phyloP scores from a whole-genome alignment of 2,888 invertebrate genomes.

The Panorpa germanica region DNA sequence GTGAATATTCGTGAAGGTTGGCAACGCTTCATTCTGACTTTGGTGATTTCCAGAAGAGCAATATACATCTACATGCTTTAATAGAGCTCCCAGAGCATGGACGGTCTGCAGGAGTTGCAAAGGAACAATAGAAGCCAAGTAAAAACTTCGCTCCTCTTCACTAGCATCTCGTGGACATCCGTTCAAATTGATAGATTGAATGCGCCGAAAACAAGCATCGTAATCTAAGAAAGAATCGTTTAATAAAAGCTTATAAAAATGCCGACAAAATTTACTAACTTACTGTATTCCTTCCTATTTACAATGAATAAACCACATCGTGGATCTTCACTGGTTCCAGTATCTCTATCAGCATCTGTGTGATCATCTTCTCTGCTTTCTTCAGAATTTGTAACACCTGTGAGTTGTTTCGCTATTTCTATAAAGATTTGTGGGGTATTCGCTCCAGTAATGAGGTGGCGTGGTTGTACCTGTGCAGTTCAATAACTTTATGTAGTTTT shows the following conservation, averaged over 20 bases:
- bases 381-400: too few species aligned
- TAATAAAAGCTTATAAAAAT: too few species aligned
- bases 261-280: too few species aligned
- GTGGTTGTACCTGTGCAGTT: slow-evolving; percentile 40
- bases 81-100: slow-evolving; percentile 49
- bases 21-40: slow-evolving; percentile 28
- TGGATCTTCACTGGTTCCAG: too few species aligned
- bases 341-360: too few species aligned
- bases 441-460: slow-evolving; percentile 12
- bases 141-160: slow-evolving; percentile 33
- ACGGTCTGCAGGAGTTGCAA: slow-evolving; percentile 40
- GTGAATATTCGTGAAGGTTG: slow-evolving; percentile 32
- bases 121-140: slow-evolving; percentile 40
- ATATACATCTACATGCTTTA: slow-evolving; percentile 49
- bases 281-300: too few species aligned
- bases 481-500: too few species aligned
- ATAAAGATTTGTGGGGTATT: background rate
- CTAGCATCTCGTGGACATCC: slow-evolving; percentile 29
- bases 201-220: too few species aligned
- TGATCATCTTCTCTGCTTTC: too few species aligned
- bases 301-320: too few species aligned
- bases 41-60: slow-evolving; percentile 34
- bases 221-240: too few species aligned
- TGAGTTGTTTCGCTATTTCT: slow-evolving; percentile 5
- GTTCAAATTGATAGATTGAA: too few species aligned